Evolutionary conservation across 2,888 invertebrate species (phyloP).

Genomic region (Pharmacophagus antenor): DNA sequence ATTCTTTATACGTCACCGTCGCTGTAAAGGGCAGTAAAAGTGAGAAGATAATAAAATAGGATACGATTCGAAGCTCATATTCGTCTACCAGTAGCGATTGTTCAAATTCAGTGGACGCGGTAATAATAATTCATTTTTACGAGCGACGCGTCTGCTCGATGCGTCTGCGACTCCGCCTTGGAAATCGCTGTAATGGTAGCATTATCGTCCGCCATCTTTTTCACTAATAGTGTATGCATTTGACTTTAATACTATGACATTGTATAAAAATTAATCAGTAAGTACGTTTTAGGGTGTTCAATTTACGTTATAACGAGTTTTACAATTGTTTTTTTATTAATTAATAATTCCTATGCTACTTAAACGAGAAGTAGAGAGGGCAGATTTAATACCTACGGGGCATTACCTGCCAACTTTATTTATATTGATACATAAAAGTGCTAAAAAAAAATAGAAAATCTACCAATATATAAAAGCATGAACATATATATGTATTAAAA

Average conservation of each 20-base stretch:
- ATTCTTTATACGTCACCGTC: conserved; percentile 29
- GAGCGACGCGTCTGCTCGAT: conserved; percentile 65
- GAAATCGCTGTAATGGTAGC: conserved; percentile 66
- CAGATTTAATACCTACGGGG: no score
- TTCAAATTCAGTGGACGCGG: conserved; percentile 74
- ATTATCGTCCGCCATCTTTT: conserved; percentile 63
- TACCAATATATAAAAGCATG: no score
- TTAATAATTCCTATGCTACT: no score
- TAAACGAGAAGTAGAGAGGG: no score
- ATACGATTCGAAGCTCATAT: conserved; percentile 56
- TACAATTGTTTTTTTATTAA: no score
- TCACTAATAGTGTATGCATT: conserved; percentile 46
- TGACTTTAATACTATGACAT: conserved; percentile 20
- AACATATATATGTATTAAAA: no score
- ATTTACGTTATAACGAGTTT: neutral
- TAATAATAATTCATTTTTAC: conserved; percentile 77
- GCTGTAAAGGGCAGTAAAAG: conserved; percentile 25
- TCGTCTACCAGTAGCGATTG: conserved; percentile 57
- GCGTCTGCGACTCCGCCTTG: conserved; percentile 68
- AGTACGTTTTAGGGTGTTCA: conserved; percentile 1
- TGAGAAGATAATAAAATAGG: conserved; percentile 31
- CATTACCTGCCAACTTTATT: no score
- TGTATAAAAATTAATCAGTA: conserved; percentile 15
- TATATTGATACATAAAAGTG: no score
- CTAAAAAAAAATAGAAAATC: no score